Evolutionary conservation across 2,113 vertebrate genomes (phyloP).

Genomic region (Fulica atra): DNA sequence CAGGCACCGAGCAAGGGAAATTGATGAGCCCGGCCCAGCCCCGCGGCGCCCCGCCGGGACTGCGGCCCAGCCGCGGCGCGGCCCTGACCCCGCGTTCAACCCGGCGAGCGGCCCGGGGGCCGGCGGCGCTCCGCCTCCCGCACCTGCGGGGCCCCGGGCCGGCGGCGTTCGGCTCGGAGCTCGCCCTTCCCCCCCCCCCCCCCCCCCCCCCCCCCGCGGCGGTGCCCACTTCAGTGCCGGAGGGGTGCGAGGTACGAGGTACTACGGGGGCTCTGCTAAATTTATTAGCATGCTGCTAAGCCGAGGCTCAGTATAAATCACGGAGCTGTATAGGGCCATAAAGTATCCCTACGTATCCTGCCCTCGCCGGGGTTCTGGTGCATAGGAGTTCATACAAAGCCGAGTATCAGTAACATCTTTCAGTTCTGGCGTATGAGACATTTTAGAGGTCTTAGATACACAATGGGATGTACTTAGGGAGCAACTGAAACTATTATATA

Average conservation of each 20-base stretch:
- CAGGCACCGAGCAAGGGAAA: conserved; percentile 77
- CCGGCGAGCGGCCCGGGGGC: conserved; percentile 62
- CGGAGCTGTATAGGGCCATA: conserved; percentile 48
- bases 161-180: not conserved
- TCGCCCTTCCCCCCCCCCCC: not conserved
- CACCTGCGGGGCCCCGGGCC: conserved; percentile 65
- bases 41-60: conserved; percentile 73
- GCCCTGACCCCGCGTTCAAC: conserved; percentile 84
- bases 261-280: conserved; percentile 49
- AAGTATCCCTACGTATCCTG: conserved; percentile 49
- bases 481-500: not conserved
- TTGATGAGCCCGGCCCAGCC: conserved; percentile 74
- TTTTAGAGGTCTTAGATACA: conserved; percentile 36
- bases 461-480: not conserved
- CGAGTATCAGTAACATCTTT: conserved; percentile 41
- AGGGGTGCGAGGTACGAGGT: not conserved
- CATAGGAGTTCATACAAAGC: conserved; percentile 54
- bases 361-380: conserved; percentile 10
- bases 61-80: conserved; percentile 72
- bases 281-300: conserved; percentile 68
- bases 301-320: conserved; percentile 68
- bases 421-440: not conserved
- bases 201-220: not conserved
- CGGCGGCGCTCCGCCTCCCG: not conserved
- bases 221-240: not conserved